These are phyloP conservation scores for Variabilichromis moorii DNA, from an alignment of 2,113 vertebrate species.

Conservation along the genomic window DNA sequence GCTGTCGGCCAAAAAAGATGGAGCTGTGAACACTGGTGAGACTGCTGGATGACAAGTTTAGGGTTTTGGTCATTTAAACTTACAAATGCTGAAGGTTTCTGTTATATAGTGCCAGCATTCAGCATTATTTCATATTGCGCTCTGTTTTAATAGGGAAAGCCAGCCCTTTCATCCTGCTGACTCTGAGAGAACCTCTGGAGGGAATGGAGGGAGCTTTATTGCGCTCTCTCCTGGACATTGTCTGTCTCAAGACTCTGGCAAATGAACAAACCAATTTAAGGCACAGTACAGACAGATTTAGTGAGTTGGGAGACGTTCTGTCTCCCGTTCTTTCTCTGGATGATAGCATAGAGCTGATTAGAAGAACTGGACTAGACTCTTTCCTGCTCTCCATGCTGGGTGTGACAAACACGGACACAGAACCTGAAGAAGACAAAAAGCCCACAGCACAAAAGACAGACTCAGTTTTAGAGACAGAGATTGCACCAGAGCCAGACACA, in stretches of 20 bases:
- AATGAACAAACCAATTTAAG: neutral
- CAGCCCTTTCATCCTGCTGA: slow-evolving; percentile 62
- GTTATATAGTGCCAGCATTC: neutral
- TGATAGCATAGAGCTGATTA: slow-evolving; percentile 49
- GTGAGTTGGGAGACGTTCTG: neutral
- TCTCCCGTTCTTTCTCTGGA: slow-evolving; percentile 38
- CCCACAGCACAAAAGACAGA: neutral
- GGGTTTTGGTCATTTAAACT: neutral
- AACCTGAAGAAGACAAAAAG: neutral
- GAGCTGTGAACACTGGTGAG: slow-evolving; percentile 17
- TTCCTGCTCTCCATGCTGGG: slow-evolving; percentile 41
- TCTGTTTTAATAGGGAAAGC: slow-evolving; percentile 21
- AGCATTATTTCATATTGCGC: neutral
- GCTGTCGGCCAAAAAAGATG: neutral
- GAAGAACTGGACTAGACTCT: slow-evolving; percentile 25
- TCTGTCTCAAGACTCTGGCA: slow-evolving; percentile 34
- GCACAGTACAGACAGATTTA: neutral
- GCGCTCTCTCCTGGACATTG: slow-evolving; percentile 61
- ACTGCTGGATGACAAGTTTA: neutral
- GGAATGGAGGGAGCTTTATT: slow-evolving; percentile 58
- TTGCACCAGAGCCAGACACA: neutral
- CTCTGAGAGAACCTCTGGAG: slow-evolving; percentile 34
- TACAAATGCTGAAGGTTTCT: neutral
- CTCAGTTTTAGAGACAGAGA: neutral
- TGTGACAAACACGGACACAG: neutral